phyloP scores from a whole-genome alignment of 2,888 invertebrate genomes.

The Amiota communis region DNA sequence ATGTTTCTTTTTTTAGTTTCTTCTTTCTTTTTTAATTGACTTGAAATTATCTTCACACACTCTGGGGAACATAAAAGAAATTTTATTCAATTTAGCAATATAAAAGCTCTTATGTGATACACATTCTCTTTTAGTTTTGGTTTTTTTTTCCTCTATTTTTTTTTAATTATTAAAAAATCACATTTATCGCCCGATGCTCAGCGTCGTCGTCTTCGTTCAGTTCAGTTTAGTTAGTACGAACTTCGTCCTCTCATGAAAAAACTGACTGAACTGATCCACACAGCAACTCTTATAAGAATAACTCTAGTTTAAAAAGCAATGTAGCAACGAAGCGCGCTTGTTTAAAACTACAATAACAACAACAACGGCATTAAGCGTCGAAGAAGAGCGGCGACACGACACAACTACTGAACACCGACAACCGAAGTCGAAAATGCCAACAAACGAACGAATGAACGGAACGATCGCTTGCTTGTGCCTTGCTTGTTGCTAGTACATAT shows the following conservation, averaged over 20 bases:
- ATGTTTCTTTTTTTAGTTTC: no score
- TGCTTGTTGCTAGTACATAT: background rate
- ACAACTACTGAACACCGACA: background rate
- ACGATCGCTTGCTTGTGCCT: slow-evolving; percentile 5
- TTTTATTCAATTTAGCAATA: no score
- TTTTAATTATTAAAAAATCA: no score
- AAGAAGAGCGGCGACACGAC: background rate
- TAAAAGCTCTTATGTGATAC: no score
- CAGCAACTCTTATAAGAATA: slow-evolving; percentile 70
- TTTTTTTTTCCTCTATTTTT: no score
- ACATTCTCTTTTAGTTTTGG: no score
- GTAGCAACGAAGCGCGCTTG: slow-evolving; percentile 57
- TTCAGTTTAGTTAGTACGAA: background rate
- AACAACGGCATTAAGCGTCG: background rate
- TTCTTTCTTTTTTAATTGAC: no score
- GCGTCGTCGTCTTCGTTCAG: background rate
- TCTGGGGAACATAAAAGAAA: no score
- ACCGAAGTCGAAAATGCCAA: slow-evolving; percentile 7
- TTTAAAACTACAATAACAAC: slow-evolving; percentile 20
- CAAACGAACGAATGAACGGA: background rate
- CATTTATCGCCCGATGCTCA: no score
- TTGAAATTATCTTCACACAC: no score
- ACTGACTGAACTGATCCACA: slow-evolving; percentile 55
- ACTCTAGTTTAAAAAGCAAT: slow-evolving; percentile 60
- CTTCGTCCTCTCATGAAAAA: slow-evolving; percentile 30